These are phyloP conservation scores for Epicauta chinensis DNA, from an alignment of 1,140 invertebrate species.

Conservation along the genomic window DNA sequence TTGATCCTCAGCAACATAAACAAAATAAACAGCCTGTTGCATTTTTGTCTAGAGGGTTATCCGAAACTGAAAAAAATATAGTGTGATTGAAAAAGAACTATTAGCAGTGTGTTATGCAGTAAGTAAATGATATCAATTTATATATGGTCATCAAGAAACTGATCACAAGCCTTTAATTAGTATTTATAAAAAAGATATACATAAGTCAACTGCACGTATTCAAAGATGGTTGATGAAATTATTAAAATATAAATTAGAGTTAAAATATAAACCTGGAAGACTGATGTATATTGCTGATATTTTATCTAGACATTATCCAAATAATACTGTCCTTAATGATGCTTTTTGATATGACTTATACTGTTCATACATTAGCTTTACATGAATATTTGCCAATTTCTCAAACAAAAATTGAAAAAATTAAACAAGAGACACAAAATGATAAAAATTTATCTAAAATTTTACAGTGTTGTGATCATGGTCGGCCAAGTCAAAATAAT, in stretches of 20 bases:
- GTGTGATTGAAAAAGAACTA: no score
- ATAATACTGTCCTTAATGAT: neutral
- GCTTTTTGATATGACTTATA: neutral
- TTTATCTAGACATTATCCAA: conserved; percentile 1
- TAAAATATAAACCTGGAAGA: neutral
- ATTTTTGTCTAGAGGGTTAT: no score
- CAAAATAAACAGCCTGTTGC: no score
- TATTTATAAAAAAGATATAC: no score
- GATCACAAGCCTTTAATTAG: no score
- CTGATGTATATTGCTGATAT: conserved; percentile 6
- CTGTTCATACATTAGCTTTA: neutral
- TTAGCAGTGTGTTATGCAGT: no score
- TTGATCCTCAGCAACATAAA: neutral
- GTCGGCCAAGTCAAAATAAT: neutral
- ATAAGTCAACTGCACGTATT: neutral
- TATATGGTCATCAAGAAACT: no score
- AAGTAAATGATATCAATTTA: no score
- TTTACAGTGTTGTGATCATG: neutral
- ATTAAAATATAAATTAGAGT: neutral
- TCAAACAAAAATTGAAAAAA: neutral
- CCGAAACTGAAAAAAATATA: no score
- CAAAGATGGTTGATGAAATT: conserved; percentile 1
- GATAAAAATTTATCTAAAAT: neutral
- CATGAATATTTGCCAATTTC: conserved; percentile 2
- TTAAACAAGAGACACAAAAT: neutral